Evolutionary conservation across 2,113 vertebrate genomes (phyloP).

Genomic region (Hystrix brachyura): DNA sequence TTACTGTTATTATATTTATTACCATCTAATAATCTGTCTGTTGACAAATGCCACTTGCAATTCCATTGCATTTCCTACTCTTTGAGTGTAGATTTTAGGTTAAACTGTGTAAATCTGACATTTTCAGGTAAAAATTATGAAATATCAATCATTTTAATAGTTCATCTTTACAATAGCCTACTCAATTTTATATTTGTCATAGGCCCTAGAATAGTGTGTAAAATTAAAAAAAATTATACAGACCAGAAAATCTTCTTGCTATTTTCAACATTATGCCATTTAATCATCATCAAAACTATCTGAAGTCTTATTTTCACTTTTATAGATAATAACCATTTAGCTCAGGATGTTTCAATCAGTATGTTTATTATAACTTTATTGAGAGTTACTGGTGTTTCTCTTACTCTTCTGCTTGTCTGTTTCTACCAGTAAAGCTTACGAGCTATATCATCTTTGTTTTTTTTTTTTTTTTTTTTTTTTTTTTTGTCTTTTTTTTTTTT

Average conservation of each 20-base stretch:
- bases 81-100: not conserved
- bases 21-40: not conserved
- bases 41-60: not conserved
- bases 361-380: not conserved
- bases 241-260: not conserved
- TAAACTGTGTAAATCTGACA: not conserved
- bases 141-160: not conserved
- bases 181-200: not conserved
- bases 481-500: no score
- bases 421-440: not conserved
- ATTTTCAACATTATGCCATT: not conserved
- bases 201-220: not conserved
- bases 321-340: not conserved
- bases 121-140: slow-evolving; percentile 25
- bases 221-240: not conserved
- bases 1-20: not conserved
- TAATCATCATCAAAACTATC: not conserved
- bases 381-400: not conserved
- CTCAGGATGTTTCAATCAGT: not conserved
- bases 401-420: not conserved
- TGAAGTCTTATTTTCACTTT: not conserved
- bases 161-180: not conserved
- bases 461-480: no score
- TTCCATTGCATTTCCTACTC: not conserved
- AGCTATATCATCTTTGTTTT: not conserved